Conservation (phyloP, 2,797 vertebrate species). For the Borostomias antarcticus region DNA sequence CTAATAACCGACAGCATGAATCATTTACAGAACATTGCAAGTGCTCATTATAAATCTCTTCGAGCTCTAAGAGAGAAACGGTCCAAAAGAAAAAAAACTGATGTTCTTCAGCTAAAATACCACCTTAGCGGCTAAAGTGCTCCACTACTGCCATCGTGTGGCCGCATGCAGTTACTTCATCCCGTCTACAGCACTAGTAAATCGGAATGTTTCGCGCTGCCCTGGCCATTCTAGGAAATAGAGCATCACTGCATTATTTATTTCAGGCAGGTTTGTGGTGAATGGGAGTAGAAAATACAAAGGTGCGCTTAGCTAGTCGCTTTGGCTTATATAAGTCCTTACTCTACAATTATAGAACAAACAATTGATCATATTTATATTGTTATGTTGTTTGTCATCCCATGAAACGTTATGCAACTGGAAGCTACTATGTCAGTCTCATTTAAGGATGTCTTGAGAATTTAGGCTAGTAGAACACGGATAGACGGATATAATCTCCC, state of each 20-base stretch:
- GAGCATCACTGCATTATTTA: slow-evolving; percentile 59
- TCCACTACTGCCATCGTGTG: slow-evolving; percentile 60
- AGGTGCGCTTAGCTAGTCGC: slow-evolving; percentile 37
- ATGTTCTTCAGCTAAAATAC: no score
- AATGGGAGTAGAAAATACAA: slow-evolving; percentile 42
- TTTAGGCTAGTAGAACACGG: no score
- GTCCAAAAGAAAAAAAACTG: not conserved
- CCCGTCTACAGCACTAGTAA: not conserved
- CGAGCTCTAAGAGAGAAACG: no score
- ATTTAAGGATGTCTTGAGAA: no score
- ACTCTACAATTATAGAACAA: not conserved
- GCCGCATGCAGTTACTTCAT: not conserved
- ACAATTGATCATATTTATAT: no score
- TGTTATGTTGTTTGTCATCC: no score
- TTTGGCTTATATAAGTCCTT: slow-evolving; percentile 20
- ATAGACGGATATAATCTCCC: no score
- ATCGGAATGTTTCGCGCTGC: not conserved
- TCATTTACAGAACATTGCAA: not conserved
- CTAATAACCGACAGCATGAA: not conserved
- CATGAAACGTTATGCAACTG: no score
- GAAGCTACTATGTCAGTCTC: no score
- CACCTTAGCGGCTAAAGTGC: slow-evolving; percentile 12
- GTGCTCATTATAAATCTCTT: not conserved
- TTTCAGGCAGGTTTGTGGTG: slow-evolving; percentile 45
- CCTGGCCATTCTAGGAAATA: slow-evolving; percentile 48